phyloP scores from a whole-genome alignment of 2,797 vertebrate genomes.

The Merluccius polli region DNA sequence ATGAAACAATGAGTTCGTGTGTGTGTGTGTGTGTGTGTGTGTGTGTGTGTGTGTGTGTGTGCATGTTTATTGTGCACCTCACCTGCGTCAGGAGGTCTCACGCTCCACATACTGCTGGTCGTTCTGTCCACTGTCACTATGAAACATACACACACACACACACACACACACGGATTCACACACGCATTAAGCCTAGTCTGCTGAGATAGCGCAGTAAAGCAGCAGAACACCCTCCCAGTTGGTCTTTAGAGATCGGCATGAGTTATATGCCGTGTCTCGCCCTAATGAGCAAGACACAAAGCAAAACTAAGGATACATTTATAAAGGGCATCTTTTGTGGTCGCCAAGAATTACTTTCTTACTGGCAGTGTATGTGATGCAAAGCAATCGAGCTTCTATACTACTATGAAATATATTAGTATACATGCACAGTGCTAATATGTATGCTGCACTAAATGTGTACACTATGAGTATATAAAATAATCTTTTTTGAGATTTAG shows the following conservation, averaged over 20 bases:
- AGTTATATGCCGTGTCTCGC: not conserved
- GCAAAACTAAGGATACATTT: not conserved
- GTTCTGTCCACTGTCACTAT: constrained; percentile 44
- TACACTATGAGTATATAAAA: not conserved
- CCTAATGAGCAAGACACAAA: not conserved
- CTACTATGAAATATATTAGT: not conserved
- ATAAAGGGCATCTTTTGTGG: not conserved
- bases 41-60: not conserved
- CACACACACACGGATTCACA: not conserved
- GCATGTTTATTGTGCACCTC: constrained; percentile 11
- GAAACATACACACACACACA: constrained; percentile 41
- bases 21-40: not conserved
- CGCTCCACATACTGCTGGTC: constrained; percentile 64
- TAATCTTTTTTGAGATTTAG: not conserved
- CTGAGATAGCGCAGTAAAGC: not conserved
- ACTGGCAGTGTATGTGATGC: not conserved
- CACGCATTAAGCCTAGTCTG: not conserved
- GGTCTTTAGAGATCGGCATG: not conserved
- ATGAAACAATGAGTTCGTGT: not conserved
- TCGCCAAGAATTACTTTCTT: not conserved
- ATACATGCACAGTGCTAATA: not conserved
- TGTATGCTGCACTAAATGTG: not conserved
- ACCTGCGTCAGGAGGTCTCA: constrained; percentile 61
- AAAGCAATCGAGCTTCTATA: not conserved
- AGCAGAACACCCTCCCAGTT: not conserved